Percentiles rank a stretch among this genome's conserved stretches.
These are phyloP conservation scores for Sciurus vulgaris DNA, from an alignment of 2,797 vertebrate species.

Conservation along the genomic window DNA sequence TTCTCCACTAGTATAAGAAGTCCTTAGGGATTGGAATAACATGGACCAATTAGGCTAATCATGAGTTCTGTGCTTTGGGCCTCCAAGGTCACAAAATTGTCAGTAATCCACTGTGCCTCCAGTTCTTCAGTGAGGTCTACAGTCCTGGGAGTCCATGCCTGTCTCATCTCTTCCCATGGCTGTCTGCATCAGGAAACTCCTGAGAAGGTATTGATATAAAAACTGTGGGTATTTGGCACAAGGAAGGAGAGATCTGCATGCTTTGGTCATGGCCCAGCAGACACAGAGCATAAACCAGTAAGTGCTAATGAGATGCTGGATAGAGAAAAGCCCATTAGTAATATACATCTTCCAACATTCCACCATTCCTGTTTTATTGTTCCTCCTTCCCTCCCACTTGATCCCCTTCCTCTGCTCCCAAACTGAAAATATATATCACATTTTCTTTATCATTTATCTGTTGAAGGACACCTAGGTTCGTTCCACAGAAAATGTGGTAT, in stretches of 20 bases:
- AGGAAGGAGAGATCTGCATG: background rate
- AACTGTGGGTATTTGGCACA: no score
- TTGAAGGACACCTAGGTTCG: no score
- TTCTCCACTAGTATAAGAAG: background rate
- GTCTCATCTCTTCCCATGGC: background rate
- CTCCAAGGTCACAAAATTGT: background rate
- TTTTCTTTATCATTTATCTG: no score
- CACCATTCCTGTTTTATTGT: no score
- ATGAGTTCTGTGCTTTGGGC: background rate
- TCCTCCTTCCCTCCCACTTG: no score
- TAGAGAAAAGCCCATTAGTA: background rate
- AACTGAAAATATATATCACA: no score
- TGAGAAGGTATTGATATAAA: no score
- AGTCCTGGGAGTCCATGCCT: background rate
- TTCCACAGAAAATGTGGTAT: no score
- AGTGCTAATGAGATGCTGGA: background rate
- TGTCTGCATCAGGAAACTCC: background rate
- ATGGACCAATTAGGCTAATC: background rate
- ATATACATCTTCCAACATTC: no score
- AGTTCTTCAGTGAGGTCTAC: background rate
- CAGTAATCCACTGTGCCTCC: background rate
- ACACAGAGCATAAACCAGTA: background rate
- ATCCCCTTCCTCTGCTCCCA: no score
- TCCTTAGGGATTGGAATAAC: background rate
- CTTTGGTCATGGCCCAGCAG: background rate